Evolutionary conservation across 2,113 vertebrate species (phyloP), one percentile per base, ranked within the genome.

Genomic region (Cheirogaleus medius): DNA sequence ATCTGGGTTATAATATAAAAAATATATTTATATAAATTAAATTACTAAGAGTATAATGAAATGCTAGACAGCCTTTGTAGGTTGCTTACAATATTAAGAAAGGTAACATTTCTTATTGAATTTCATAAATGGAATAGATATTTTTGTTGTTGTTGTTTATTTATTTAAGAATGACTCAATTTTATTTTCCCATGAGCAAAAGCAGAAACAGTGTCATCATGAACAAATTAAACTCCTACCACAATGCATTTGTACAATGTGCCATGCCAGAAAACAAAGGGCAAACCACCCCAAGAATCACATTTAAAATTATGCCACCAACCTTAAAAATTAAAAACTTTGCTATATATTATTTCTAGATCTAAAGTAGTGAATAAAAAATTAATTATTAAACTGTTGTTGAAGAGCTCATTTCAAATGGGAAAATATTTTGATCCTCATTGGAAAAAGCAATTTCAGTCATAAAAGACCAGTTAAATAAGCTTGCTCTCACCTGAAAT

Each of bases 151-250:
- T n/a, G n/a, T n/a, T n/a, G n/a, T n/a, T n/a, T n/a, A n/a, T n/a
- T n/a, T n/a, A n/a, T n/a, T n/a, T n/a, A 98, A 97, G 93, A 98
- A 98, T 97, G 97, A 98, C 96, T 98, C 96, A 95, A 98, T 98
- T 98, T 98, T 96, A 93, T 96, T 97, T 97, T 98, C 97, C 97
- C 97, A 96, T 5, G 94, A 98, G 97, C 97, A 98, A 98, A 98
- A 97, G 87, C 97, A 98, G 95, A 97, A 96, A 97, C 85, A 97
- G 91, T 95, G 97, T 49, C 97, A 97, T 94, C 84, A 83, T 82
- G 97, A 98, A 97, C 91, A 98, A 97, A 98, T 25, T 89, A 97
- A 98, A 92, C 64, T 86, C 93, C 54, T 56, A 93, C 96, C 95
- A 95, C 90, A 96, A 94, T 97, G 74, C 95, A 97, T 87, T 80